Conservation (phyloP, 2,888 invertebrate species). For the Cantharis rustica region DNA sequence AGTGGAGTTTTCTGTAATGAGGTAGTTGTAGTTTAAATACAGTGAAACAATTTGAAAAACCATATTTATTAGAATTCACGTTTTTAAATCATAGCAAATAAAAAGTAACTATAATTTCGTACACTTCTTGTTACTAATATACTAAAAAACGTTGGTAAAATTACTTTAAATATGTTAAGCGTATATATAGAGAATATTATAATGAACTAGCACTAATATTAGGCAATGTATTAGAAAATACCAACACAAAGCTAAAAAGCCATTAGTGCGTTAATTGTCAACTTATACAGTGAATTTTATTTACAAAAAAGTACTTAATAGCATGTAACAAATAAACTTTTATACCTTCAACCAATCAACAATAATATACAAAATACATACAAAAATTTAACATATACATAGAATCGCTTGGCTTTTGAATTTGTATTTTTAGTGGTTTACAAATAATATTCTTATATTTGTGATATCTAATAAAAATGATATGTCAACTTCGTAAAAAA, state of each 20-base stretch:
- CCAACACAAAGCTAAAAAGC: not conserved
- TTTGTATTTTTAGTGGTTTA: not conserved
- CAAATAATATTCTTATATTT: not conserved
- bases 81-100: not conserved
- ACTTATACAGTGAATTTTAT: not conserved
- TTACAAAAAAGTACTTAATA: not conserved
- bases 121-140: not conserved
- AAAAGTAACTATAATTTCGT: not conserved
- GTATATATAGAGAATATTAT: not conserved
- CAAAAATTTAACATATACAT: not conserved
- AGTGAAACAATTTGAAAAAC: not conserved
- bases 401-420: not conserved
- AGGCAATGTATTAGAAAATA: not conserved
- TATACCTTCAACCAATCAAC: not conserved
- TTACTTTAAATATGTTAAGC: not conserved
- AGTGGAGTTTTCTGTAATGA: not conserved
- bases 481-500: not conserved
- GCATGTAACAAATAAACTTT: not conserved
- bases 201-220: not conserved
- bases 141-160: not conserved
- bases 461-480: not conserved
- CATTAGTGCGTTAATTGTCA: not conserved
- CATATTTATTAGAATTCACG: not conserved
- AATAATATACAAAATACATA: not conserved
- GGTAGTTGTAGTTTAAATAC: too few species aligned